Evolutionary conservation across 2,113 vertebrate genomes (phyloP).

Genomic region (Pelobates fuscus): DNA sequence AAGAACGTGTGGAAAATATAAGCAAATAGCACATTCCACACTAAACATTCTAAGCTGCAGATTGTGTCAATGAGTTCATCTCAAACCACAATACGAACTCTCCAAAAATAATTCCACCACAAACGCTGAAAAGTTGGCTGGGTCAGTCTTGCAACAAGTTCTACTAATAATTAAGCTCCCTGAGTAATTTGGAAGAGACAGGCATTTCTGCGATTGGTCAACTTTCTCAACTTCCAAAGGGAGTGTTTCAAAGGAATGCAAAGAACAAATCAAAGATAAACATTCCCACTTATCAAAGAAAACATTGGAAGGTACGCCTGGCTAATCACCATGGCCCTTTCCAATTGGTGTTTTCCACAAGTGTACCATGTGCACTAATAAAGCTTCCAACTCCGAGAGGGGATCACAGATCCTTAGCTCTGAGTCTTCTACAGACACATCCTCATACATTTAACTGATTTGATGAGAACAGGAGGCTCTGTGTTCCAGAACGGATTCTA

Average conservation of each 20-base stretch:
- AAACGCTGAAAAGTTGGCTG: background rate
- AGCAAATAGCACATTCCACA: background rate
- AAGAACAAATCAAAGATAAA: constrained; percentile 48
- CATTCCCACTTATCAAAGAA: constrained; percentile 39
- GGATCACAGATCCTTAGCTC: background rate
- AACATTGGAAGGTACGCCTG: constrained; percentile 37
- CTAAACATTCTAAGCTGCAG: background rate
- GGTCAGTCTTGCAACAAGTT: background rate
- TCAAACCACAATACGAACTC: background rate
- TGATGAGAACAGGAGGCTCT: no score
- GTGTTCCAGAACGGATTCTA: no score
- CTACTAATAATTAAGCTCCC: constrained; percentile 42
- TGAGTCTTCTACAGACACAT: background rate
- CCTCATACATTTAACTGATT: no score
- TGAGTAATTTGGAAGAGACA: constrained; percentile 29
- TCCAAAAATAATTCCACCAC: background rate
- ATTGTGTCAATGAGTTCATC: background rate
- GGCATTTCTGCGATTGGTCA: constrained; percentile 38
- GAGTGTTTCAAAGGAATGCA: constrained; percentile 47
- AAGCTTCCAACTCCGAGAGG: background rate
- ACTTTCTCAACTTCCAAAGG: constrained; percentile 35
- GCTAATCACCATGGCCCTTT: constrained; percentile 3
- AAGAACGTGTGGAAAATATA: background rate
- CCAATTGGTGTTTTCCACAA: background rate
- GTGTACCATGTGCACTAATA: background rate